Base-by-base conservation (phyloP, 2,888 invertebrate genomes). In the Sympetrum striolatum region DNA sequence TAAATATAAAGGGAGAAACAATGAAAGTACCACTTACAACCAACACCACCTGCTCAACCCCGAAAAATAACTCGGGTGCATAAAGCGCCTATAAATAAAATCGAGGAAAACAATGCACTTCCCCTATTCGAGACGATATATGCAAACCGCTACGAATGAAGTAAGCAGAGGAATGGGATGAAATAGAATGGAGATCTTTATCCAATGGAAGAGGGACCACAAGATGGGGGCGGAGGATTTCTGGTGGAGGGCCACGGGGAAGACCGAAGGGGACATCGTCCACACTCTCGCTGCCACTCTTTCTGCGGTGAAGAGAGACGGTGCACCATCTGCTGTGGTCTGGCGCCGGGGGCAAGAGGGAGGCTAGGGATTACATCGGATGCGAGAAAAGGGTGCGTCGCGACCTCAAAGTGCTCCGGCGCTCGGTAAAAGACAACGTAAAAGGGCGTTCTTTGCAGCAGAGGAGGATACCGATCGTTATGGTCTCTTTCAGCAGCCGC, bases 131-230 rank as follows among this genome's bases (percentile, higher is more conserved):
- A 86, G 86, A 86, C 86, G 37, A 86, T 86, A 64, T 86, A 86
- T 86, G 86, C 86, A 64, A 86, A 86, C 60, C 86, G 60, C 31
- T 60, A 37, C 37, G 86, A 86, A 64, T 86, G 64, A 82, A 82
- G 44, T 44, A 44, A 44, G 44, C 58, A 25, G 82, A 82, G 82
- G 82, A 35, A 37, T 37, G 58, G 82, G 37, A 82, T 82, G 35
- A 82, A 82, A 82, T 58, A 82, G 82, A 82, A 82, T 82, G 82
- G 58, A 86, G 86, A 86, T 86, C 86, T 64, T 64, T 86, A 86
- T 86, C 86, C 86, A 35, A 73, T 73, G 73, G 22, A 35, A 15
- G 82, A 25, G 81, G 12, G 53, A 31, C 81, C 81, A 58, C 82
- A 82, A 35, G 58, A 35, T 31, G 58, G 82, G n/a, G 35, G 35